Conservation (phyloP, 2,888 invertebrate genomes). For the Lamproptera curius region DNA sequence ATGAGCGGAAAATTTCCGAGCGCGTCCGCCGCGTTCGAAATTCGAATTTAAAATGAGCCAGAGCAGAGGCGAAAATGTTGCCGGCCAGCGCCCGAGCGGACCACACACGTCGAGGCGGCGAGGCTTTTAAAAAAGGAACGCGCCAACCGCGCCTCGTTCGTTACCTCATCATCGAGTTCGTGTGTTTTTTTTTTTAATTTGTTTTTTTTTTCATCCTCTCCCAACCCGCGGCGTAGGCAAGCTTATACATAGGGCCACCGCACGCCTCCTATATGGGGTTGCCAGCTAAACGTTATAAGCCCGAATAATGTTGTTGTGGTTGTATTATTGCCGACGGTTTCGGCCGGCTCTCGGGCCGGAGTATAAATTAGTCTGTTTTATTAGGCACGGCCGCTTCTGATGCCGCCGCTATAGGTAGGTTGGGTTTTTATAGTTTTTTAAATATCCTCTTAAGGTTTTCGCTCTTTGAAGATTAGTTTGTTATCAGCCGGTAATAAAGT, state of each 20-base stretch:
- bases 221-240: constrained; percentile 52
- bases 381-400: constrained; percentile 53
- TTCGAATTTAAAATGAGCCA: constrained; percentile 21
- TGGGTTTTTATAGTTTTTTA: constrained; percentile 66
- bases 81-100: constrained; percentile 36
- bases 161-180: constrained; percentile 74
- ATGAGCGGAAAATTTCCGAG: constrained; percentile 31
- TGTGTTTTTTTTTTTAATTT: constrained; percentile 51
- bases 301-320: constrained; percentile 61
- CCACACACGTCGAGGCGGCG: constrained; percentile 70
- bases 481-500: constrained; percentile 65
- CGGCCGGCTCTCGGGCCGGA: constrained; percentile 35
- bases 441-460: constrained; percentile 52
- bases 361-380: constrained; percentile 66
- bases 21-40: constrained; percentile 18
- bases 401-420: constrained; percentile 43
- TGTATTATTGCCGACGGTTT: constrained; percentile 48
- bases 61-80: constrained; percentile 27
- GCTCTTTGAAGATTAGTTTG: constrained; percentile 64
- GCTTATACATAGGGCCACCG: constrained; percentile 59
- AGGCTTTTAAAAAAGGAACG: constrained; percentile 73
- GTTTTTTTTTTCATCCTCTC: constrained; percentile 38
- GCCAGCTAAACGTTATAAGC: constrained; percentile 43
- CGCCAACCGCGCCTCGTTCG: constrained; percentile 73
- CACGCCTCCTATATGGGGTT: constrained; percentile 40